Evolutionary conservation across 2,888 invertebrate genomes (phyloP).

Genomic region (Spilosoma lubricipeda): DNA sequence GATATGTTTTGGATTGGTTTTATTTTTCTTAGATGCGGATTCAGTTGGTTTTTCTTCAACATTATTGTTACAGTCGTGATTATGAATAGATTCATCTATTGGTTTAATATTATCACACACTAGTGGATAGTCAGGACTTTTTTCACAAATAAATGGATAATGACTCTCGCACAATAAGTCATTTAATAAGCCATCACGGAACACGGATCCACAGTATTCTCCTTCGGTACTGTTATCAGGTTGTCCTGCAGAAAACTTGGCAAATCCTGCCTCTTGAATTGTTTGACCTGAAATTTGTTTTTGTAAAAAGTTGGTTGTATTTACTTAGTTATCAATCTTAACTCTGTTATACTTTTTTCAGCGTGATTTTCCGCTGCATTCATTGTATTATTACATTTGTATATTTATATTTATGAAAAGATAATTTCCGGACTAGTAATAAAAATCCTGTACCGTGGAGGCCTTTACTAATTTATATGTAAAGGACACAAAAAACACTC

Average conservation of each 20-base stretch:
- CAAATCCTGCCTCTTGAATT: constrained; percentile 57
- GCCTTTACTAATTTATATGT: too few relatives aligned
- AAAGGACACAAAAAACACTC: too few relatives aligned
- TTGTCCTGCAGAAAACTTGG: constrained; percentile 51
- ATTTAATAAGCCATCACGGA: constrained; percentile 49
- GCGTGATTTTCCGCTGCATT: neutral
- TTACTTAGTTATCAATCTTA: neutral
- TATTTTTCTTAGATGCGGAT: neutral
- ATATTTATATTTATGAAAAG: neutral
- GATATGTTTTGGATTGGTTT: neutral
- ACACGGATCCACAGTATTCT: constrained; percentile 58
- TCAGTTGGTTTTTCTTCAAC: neutral
- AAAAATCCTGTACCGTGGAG: too few relatives aligned
- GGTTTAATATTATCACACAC: constrained; percentile 12
- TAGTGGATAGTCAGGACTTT: constrained; percentile 12
- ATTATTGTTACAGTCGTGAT: neutral
- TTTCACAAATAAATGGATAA: constrained; percentile 22
- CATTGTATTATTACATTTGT: neutral
- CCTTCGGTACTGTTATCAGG: constrained; percentile 56
- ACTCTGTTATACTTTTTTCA: neutral
- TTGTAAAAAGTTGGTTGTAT: neutral
- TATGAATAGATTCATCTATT: neutral
- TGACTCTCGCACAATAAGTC: constrained; percentile 54
- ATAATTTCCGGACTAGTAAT: too few relatives aligned
- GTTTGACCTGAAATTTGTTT: constrained; percentile 52